Evolutionary conservation across 1,140 invertebrate genomes (phyloP).

Genomic region (Globodera ellingtonae): DNA sequence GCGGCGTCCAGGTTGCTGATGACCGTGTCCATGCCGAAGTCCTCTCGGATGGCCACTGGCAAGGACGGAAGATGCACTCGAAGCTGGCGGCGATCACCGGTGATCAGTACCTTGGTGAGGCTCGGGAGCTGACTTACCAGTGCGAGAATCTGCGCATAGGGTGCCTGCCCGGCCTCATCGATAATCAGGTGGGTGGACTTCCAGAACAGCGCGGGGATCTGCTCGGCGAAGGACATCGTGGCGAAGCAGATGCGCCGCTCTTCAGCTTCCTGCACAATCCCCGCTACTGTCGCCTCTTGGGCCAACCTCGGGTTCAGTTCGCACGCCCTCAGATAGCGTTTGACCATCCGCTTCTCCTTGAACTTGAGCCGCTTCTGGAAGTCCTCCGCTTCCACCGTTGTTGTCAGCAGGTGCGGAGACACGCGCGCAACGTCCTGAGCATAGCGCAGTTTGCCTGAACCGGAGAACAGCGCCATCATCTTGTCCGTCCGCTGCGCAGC

Average conservation of each 20-base stretch:
- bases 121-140: neutral
- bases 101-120: neutral
- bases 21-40: slow-evolving; percentile 11
- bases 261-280: neutral
- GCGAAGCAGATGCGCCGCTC: neutral
- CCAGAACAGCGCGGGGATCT: neutral
- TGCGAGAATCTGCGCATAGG: neutral
- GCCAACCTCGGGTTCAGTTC: neutral
- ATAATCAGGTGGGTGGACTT: neutral
- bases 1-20: neutral
- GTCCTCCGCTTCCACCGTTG: neutral
- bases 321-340: neutral
- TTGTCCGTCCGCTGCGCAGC: neutral
- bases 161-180: slow-evolving; percentile 1
- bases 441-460: neutral
- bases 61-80: neutral
- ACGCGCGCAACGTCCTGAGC: neutral
- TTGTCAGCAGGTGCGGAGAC: neutral
- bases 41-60: slow-evolving; percentile 4
- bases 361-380: neutral
- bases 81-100: slow-evolving; percentile 1
- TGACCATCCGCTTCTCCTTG: neutral
- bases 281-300: neutral
- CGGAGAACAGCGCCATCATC: neutral
- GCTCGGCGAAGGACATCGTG: slow-evolving; percentile 4